Evolutionary conservation across 2,113 vertebrate genomes (phyloP).

Genomic region (Lates calcarifer): DNA sequence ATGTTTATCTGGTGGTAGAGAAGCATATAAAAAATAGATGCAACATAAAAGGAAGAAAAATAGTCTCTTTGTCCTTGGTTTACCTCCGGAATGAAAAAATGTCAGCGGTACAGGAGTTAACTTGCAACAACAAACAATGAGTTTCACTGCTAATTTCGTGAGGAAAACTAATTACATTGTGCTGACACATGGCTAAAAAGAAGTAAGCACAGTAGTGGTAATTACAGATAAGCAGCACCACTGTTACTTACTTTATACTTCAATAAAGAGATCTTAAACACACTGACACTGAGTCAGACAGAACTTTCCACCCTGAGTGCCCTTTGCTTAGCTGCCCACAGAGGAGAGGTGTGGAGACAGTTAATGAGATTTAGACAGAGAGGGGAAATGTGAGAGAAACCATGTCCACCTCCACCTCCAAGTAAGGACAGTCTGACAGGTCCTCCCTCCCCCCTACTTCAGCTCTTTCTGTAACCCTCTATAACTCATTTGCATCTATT

Average conservation of each 20-base stretch:
- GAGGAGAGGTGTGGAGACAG: conserved; percentile 22
- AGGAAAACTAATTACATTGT: not conserved
- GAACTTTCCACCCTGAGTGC: not conserved
- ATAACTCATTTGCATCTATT: not conserved
- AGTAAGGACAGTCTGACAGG: conserved; percentile 3
- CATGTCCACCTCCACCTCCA: conserved; percentile 19
- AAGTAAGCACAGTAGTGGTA: not conserved
- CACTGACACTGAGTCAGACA: not conserved
- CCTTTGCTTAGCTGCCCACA: conserved; percentile 10
- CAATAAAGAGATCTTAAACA: conserved; percentile 18
- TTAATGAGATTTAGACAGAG: conserved; percentile 56
- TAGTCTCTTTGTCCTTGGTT: conserved; percentile 40
- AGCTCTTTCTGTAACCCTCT: not conserved
- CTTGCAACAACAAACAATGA: conserved; percentile 3
- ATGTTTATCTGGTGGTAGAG: conserved; percentile 37
- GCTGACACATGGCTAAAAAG: not conserved
- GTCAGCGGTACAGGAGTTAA: conserved; percentile 13
- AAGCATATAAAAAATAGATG: conserved; percentile 46
- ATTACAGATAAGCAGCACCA: conserved; percentile 7
- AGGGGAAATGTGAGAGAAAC: conserved; percentile 36
- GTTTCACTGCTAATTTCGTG: not conserved
- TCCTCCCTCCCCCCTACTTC: not conserved
- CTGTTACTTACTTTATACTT: not conserved
- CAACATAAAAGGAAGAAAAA: conserved; percentile 29
- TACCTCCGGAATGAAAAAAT: conserved; percentile 30